Evolutionary conservation across 2,113 vertebrate genomes (phyloP).

Genomic region (Calidris pugnax): DNA sequence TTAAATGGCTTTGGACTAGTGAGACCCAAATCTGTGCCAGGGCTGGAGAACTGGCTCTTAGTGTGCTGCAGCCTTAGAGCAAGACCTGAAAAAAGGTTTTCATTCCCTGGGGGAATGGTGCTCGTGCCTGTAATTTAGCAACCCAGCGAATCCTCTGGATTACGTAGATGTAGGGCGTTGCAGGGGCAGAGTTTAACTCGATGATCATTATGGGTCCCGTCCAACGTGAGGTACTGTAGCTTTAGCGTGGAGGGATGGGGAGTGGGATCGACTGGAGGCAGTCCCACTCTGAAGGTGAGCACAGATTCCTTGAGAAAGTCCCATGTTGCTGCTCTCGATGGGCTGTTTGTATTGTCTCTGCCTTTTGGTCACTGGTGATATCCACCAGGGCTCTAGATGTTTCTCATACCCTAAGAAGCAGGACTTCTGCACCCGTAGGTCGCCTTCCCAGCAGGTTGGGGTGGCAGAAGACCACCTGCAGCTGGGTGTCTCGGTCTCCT

Average conservation of each 20-base stretch:
- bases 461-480: neutral
- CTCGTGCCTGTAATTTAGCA: neutral
- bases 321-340: neutral
- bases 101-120: neutral
- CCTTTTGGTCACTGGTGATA: neutral
- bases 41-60: neutral
- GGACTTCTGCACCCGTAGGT: neutral
- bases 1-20: neutral
- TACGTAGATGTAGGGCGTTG: rapidly evolving
- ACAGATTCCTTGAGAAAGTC: neutral
- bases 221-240: neutral
- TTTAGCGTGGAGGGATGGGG: neutral
- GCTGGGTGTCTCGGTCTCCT: neutral
- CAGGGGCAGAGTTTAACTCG: neutral
- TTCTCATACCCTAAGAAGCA: neutral
- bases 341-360: neutral
- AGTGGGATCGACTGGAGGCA: neutral
- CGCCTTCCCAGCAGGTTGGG: neutral
- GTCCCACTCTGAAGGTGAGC: neutral
- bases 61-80: neutral
- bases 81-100: neutral
- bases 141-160: neutral
- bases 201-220: neutral
- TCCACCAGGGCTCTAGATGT: neutral
- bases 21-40: neutral